Percentiles rank a stretch among this genome's conserved stretches.
Conservation (phyloP, 92 coral and sea anemone species). For the Zoanthus sansibaricus region DNA sequence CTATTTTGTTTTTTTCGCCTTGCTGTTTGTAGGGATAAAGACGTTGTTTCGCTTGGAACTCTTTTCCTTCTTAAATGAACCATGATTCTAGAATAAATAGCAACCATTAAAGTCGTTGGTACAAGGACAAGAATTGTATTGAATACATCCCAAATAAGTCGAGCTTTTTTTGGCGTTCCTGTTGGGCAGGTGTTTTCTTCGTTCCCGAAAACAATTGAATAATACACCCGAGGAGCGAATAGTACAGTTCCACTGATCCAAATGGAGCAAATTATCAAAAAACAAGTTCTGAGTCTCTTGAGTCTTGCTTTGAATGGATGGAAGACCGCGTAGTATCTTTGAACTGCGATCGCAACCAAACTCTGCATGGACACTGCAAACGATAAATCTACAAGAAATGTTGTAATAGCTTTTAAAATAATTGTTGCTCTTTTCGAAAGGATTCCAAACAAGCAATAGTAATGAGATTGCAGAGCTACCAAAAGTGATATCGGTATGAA, state of each 20-base stretch:
- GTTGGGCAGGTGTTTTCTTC: neutral
- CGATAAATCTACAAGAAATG: neutral
- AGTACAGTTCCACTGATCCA: neutral
- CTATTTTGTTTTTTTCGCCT: neutral
- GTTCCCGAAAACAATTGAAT: neutral
- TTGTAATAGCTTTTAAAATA: neutral
- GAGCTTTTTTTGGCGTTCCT: neutral
- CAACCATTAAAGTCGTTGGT: neutral
- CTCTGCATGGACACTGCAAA: neutral
- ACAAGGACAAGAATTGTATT: neutral
- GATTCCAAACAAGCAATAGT: neutral
- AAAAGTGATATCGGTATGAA: neutral
- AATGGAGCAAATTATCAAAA: neutral
- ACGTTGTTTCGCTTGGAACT: neutral
- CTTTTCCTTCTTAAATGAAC: neutral
- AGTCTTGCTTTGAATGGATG: conserved; percentile 32
- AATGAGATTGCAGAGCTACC: neutral
- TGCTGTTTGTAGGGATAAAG: neutral
- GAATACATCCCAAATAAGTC: neutral
- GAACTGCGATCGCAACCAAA: neutral
- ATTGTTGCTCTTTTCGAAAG: neutral
- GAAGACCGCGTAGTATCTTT: conserved; percentile 24
- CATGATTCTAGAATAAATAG: conserved; percentile 16
- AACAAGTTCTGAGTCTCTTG: neutral
- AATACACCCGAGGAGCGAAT: neutral